Base-by-base conservation (phyloP, 2,888 invertebrate genomes). In the Zele albiditarsus region DNA sequence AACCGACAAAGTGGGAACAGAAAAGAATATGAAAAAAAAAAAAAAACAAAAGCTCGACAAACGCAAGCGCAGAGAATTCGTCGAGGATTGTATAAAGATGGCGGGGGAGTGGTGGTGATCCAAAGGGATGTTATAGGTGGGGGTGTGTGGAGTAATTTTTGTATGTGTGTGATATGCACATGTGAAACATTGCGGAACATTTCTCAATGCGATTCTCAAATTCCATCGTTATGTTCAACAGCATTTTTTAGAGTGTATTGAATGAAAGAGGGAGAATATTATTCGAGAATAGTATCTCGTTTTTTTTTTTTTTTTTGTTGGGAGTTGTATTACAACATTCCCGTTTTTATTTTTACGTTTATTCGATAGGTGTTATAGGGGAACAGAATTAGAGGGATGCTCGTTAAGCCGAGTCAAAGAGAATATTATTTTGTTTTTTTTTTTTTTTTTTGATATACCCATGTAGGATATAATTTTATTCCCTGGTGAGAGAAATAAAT, bases 31-130 rank as follows among this genome's bases (percentile, higher is more conserved):
- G 33, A 74, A 60, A 53, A 63, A 49, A 16, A 62, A n/a, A 72
- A n/a, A 16, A 38, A 57, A 31, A 57, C 14, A 67, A 60, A 62
- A 38, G 33, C 62, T 62, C 25, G 53, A 38, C 31, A 62, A 38
- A 62, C 79, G 78, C 78, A 79, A 33, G 75, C 79, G 79, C 77
- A 49, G 53, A n/a, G n/a, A n/a, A 53, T 46, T 72, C n/a, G 27
- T 16, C 42, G 66, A 28, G 73, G 57, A 57, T 66, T 73, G 27
- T n/a, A n/a, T n/a, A 42, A 57, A 53, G 25, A 46, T 31, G 65
- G 49, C 46, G 20, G 23, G 23, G 33, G 28, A 20, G 31, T 14
- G 57, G 20, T 20, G 25, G 49, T 31, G 63, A 38, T 38, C 5
- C 16, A 20, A 20, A 23, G 31, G 16, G 8, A 31, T 25, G 46